Evolutionary conservation across 2,888 invertebrate genomes (phyloP), one percentile per base, ranked within the genome.

Genomic region (Argyresthia albistria): DNA sequence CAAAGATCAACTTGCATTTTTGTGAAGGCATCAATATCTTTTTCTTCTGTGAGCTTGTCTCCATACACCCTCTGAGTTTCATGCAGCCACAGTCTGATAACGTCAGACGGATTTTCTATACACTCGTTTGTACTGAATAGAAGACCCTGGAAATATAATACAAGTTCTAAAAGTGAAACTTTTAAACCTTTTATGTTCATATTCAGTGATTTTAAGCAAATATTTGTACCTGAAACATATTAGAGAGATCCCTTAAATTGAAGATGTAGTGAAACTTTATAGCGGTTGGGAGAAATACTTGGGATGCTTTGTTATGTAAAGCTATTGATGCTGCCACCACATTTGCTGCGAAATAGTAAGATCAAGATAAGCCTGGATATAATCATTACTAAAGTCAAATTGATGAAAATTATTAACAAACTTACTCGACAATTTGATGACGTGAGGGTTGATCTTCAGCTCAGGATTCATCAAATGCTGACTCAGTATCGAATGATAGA

Each of bases 191-290:
- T n/a, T 25, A 25, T 2, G 25, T 25, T 25, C 25, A 25, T 6
- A 6, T 6, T 25, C 25, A 25, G 2, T 25, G 2, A 2, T 25
- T 25, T 2, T 25, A 25, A 25, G 25, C 3, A 25, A 25, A 25
- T 25, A 25, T 35, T 15, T 64, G n/a, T 86, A 94, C 96, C 92
- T 97, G 96, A 74, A 98, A 98, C 53, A 98, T 93, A 74, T 98
- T 98, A 3, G 97, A 97, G 53, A 98, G 90, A 76, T 98, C 98
- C 54, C 98, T 88, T 55, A 98, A 89, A 86, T 98, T 98, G 79
- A 98, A 98, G 64, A 98, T 93, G 69, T 98, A 98, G 77, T 98
- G 98, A 66, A 97, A 98, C 78, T 98, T 98, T 52, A 96, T 93
- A 2, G 98, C 98, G 1, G 98, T 98, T 0, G 98, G 98, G 55